Percentiles rank a stretch among this genome's conserved stretches.
Evolutionary conservation across 2,113 vertebrate species (phyloP).

Genomic region (Scomber scombrus): DNA sequence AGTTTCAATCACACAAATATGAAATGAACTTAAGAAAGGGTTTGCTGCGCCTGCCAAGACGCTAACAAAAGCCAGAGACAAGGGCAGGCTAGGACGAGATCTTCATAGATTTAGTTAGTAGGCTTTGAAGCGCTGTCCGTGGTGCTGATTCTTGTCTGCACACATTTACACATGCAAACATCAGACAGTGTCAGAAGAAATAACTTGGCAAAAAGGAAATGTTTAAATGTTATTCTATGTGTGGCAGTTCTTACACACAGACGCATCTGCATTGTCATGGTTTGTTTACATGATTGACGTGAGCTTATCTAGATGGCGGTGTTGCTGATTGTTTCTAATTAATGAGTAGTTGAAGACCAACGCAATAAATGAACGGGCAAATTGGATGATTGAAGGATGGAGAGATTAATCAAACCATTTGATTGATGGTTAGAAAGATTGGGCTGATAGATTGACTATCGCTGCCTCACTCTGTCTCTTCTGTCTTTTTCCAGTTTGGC

Average conservation of each 20-base stretch:
- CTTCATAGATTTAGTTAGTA: conserved; percentile 5
- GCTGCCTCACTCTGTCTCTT: conserved; percentile 59
- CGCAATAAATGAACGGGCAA: conserved; percentile 64
- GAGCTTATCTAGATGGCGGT: conserved; percentile 58
- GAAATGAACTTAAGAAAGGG: conserved; percentile 45
- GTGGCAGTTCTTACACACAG: background rate
- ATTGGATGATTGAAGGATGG: conserved; percentile 76
- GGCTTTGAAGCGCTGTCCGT: conserved; percentile 49
- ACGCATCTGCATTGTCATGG: conserved; percentile 53
- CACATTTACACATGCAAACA: conserved; percentile 23
- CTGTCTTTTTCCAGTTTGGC: conserved; percentile 89
- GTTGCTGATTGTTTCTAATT: conserved; percentile 76
- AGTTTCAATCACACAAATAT: conserved; percentile 30
- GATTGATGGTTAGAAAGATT: conserved; percentile 64
- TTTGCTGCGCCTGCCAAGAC: conserved; percentile 27
- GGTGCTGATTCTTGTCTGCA: conserved; percentile 52
- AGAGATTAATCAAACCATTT: conserved; percentile 72
- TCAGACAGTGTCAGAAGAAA: conserved; percentile 54
- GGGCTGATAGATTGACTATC: conserved; percentile 50
- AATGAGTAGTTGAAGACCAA: conserved; percentile 67
- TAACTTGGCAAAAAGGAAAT: conserved; percentile 45
- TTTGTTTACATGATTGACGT: conserved; percentile 73
- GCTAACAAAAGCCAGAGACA: conserved; percentile 36
- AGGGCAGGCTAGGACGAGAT: conserved; percentile 34
- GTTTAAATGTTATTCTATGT: conserved; percentile 33